Evolutionary conservation across 1,140 invertebrate species (phyloP), one percentile per base, ranked within the genome.

Genomic region (Diprion similis): DNA sequence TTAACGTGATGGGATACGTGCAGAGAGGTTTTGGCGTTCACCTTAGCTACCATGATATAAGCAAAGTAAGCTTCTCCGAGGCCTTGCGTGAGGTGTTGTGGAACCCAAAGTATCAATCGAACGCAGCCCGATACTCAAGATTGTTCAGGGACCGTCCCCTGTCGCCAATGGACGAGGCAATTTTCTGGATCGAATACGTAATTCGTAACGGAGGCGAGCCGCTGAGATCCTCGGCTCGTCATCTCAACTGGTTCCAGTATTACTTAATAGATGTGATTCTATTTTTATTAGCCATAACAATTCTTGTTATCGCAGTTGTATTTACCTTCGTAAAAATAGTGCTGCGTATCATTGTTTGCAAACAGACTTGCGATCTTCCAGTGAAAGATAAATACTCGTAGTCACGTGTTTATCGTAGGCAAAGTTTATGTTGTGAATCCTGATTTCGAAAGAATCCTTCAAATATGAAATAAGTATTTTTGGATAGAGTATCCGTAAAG

Each of bases 151-250:
- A 89, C 71, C 85, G 90, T 13, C 86, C 89, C 3, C 82, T 88
- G 74, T 81, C 87, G 0, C 86, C 90, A 0, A 73, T 90, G 47
- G 86, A 90, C 15, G 84, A 86, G 69, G 89, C 90, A n/a, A 83
- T 89, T 76, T 91, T 89, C 81, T 91, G 90, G 90, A 85, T 88
- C 10, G 90, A 90, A 71, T 88, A 90, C 70, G 88, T 90, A 82
- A 86, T 4, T 86, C 87, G 51, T 15, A 59, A 59, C 51, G 51
- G 51, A 13, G 51, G 51, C 11, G 51, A 59, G 11, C n/a, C 51
- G 9, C 9, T 59, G 8, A 59, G n/a, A 17, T 59, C 51, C n/a
- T 59, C 51, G n/a, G 51, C 6, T 15, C 51, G 6, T 0, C 51
- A 59, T 59, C 51, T 59, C 0, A 59, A 59, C 51, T 59, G 51